A percentile compares a stretch with the other conserved stretches of the same genome.
Evolutionary conservation across 1,140 invertebrate species (phyloP).

Genomic region (Apis dorsata): DNA sequence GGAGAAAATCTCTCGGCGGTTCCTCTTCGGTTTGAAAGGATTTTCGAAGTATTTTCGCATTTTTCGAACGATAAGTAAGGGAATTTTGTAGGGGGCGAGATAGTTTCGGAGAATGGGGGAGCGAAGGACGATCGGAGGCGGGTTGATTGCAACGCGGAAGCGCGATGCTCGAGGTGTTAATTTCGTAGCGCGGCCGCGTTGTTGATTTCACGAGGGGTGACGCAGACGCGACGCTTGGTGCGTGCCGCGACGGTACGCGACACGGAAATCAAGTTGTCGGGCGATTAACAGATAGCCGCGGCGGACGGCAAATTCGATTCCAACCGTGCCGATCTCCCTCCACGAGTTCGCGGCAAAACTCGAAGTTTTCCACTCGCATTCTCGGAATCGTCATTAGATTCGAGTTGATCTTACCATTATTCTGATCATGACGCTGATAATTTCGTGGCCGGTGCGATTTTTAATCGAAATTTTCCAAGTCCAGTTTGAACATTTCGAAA

Average conservation of each 20-base stretch:
- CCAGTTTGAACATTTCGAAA: too few species aligned
- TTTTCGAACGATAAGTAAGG: not conserved
- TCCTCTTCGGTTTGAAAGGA: too few species aligned
- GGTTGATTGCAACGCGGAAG: constrained; percentile 13
- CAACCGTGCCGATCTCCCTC: not conserved
- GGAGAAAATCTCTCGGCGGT: too few species aligned
- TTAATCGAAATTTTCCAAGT: too few species aligned
- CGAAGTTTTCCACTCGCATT: not conserved
- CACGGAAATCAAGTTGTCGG: constrained; percentile 19
- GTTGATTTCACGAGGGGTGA: constrained; percentile 13
- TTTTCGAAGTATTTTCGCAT: too few species aligned
- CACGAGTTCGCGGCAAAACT: constrained; percentile 10
- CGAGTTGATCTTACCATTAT: not conserved
- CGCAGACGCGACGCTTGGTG: not conserved
- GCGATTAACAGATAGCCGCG: constrained; percentile 16
- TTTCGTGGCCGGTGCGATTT: too few species aligned
- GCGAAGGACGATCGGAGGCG: not conserved
- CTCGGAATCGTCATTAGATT: not conserved
- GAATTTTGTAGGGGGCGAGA: not conserved
- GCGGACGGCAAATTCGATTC: constrained; percentile 8
- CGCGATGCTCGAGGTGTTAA: constrained; percentile 20
- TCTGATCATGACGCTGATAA: not conserved
- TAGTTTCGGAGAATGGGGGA: not conserved
- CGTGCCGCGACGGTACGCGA: constrained; percentile 16
- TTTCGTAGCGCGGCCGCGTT: constrained; percentile 13